Evolutionary conservation across 2,797 vertebrate species (phyloP).

Genomic region (Coranthus polyacanthus): DNA sequence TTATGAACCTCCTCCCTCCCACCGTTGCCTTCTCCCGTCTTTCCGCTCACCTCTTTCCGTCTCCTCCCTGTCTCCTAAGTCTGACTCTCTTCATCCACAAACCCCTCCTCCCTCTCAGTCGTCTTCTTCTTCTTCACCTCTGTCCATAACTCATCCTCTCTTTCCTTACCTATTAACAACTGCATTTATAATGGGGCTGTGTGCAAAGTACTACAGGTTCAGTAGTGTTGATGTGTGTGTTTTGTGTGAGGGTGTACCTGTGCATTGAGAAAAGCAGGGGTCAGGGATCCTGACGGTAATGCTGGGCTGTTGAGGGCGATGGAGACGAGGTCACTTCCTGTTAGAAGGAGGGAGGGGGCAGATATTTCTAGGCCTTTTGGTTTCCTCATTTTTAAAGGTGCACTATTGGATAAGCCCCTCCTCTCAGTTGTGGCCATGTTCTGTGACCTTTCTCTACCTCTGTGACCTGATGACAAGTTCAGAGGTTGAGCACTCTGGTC

Average conservation of each 20-base stretch:
- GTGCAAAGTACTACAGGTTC: background rate
- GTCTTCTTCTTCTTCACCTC: slow-evolving; percentile 18
- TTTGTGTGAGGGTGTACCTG: slow-evolving; percentile 83
- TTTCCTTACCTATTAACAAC: slow-evolving; percentile 5
- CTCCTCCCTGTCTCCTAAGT: slow-evolving; percentile 58
- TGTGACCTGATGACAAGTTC: slow-evolving; percentile 93
- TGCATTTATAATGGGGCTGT: slow-evolving; percentile 46
- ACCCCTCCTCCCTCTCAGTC: slow-evolving; percentile 3
- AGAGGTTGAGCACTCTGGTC: slow-evolving; percentile 82
- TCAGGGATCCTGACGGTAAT: slow-evolving; percentile 92
- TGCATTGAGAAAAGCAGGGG: slow-evolving; percentile 92
- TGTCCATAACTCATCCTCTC: slow-evolving; percentile 4
- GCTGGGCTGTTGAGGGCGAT: slow-evolving; percentile 94
- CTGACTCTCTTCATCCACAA: slow-evolving; percentile 41
- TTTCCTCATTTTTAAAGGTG: slow-evolving; percentile 89
- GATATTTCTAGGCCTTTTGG: slow-evolving; percentile 93
- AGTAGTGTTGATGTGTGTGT: background rate
- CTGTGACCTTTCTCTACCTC: slow-evolving; percentile 81
- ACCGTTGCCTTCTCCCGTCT: slow-evolving; percentile 52
- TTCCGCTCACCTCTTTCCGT: slow-evolving; percentile 68
- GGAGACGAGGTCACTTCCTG: slow-evolving; percentile 91
- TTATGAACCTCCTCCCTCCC: slow-evolving; percentile 77
- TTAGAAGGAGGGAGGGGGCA: slow-evolving; percentile 88
- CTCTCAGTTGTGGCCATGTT: slow-evolving; percentile 59
- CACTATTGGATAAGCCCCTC: slow-evolving; percentile 65